phyloP scores from a whole-genome alignment of 2,113 vertebrate species.

The Channa argus region DNA sequence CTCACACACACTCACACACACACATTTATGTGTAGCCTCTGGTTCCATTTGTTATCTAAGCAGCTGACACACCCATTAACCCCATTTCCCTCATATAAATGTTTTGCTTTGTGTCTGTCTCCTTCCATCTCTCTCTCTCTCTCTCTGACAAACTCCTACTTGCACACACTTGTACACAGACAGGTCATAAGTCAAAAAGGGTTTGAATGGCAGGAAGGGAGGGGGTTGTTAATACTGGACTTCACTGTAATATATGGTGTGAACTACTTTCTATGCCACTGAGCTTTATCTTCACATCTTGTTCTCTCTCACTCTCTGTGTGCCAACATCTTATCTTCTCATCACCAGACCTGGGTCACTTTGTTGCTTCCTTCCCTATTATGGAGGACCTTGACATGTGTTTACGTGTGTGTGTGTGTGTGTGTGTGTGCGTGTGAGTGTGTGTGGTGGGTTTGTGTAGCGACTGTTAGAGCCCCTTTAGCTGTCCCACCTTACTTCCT shows the following conservation, averaged over 20 bases:
- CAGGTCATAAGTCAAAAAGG: slow-evolving; percentile 60
- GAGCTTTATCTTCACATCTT: slow-evolving; percentile 33
- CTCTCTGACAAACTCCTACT: neutral
- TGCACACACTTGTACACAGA: slow-evolving; percentile 18
- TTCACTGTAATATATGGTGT: slow-evolving; percentile 70
- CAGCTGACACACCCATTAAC: slow-evolving; percentile 38
- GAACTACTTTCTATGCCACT: slow-evolving; percentile 56
- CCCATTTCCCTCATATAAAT: slow-evolving; percentile 26
- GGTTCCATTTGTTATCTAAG: slow-evolving; percentile 44
- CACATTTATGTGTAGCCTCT: neutral
- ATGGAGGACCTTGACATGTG: slow-evolving; percentile 22
- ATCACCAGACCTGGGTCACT: slow-evolving; percentile 63
- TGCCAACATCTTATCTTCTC: slow-evolving; percentile 64
- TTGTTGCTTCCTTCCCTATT: slow-evolving; percentile 61
- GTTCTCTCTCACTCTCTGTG: slow-evolving; percentile 2
- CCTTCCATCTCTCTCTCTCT: neutral
- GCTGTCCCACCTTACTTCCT: slow-evolving; percentile 59
- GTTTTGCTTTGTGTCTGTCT: neutral
- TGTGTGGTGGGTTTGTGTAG: slow-evolving; percentile 17
- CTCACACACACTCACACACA: slow-evolving; percentile 5
- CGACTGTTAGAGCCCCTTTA: neutral
- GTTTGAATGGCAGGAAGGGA: slow-evolving; percentile 77
- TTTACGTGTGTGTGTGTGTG: slow-evolving; percentile 1
- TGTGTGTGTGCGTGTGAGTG: neutral
- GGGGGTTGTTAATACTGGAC: slow-evolving; percentile 62